Evolutionary conservation across 2,797 vertebrate genomes (phyloP), one percentile per base, ranked within the genome.

Genomic region (Triplophysa yarkandensis): DNA sequence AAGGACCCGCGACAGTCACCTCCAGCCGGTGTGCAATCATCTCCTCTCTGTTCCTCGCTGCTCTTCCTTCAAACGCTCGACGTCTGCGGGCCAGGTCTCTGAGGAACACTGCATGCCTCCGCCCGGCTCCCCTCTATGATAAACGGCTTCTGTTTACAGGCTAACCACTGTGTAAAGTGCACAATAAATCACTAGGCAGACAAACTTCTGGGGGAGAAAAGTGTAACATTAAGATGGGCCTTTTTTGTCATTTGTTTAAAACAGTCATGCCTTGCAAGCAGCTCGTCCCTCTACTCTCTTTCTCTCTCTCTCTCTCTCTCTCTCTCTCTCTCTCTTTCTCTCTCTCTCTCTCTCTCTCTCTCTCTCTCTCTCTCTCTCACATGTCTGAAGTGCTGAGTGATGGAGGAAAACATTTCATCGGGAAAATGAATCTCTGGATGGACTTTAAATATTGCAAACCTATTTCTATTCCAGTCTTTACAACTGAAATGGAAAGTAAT

Each of bases 101-200:
- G 77, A 85, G 84, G 78, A 82, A 70, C 48, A 44, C 76, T 34
- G 75, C 71, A 36, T 50, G 77, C 66, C 70, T 80, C 76, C 27
- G 58, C 52, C 77, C 68, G 58, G 70, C 58, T 69, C 78, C 68
- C 44, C 63, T 71, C 77, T 43, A 60, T 85, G 86, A 87, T 83
- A 77, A 85, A 87, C 85, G 82, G 85, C 82, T 72, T 76, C 84
- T 87, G 86, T 86, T 87, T 86, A 87, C 86, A 83, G 86, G 85
- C 85, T 87, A 87, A 87, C 85, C 85, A 83, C 84, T 84, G 85
- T 82, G 82, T 86, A 87, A 87, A 87, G 85, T 83, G 82, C 76
- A 69, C 83, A 77, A 87, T 87, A 87, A 87, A 87, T 87, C 86
- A 87, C 78, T 36, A 25, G 75, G 66, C 78, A 81, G 85, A 87